Conservation (phyloP, 2,888 invertebrate genomes). For the Heliconius ismenius region DNA sequence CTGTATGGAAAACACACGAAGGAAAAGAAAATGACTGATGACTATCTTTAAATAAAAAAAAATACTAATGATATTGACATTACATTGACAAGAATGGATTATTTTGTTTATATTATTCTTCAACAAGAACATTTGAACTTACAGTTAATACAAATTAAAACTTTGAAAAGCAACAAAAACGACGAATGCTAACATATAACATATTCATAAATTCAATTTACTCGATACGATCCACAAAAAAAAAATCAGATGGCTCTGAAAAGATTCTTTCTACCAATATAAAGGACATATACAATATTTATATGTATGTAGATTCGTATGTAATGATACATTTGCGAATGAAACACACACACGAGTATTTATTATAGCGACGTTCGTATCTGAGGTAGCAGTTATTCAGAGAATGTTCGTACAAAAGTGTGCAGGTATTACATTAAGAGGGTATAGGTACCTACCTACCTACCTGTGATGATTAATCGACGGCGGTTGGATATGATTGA, state of each 20-base stretch:
- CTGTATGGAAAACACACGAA: too few species aligned
- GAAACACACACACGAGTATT: conserved; percentile 23
- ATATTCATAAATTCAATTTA: conserved; percentile 29
- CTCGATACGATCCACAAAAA: conserved; percentile 16
- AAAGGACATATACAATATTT: background rate
- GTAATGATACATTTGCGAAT: conserved; percentile 17
- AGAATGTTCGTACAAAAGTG: conserved; percentile 33
- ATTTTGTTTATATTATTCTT: background rate
- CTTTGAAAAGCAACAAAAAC: conserved; percentile 8
- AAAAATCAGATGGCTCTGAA: conserved; percentile 16
- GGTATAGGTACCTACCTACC: conserved; percentile 8
- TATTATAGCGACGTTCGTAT: conserved; percentile 25
- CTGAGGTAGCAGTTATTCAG: conserved; percentile 27
- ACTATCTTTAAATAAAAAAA: too few species aligned
- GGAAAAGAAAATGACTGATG: too few species aligned
- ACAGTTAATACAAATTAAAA: conserved; percentile 13
- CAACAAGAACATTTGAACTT: background rate
- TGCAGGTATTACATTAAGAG: conserved; percentile 38
- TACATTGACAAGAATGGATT: background rate
- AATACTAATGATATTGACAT: too few species aligned
- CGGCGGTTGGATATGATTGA: conserved; percentile 37
- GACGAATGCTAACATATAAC: background rate
- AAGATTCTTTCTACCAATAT: conserved; percentile 16
- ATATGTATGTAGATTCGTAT: background rate
- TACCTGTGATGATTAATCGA: conserved; percentile 42